A percentile compares a stretch with the other conserved stretches of the same genome.
These are phyloP conservation scores for Platycheirus albimanus DNA, from an alignment of 2,888 invertebrate genomes.

Conservation along the genomic window DNA sequence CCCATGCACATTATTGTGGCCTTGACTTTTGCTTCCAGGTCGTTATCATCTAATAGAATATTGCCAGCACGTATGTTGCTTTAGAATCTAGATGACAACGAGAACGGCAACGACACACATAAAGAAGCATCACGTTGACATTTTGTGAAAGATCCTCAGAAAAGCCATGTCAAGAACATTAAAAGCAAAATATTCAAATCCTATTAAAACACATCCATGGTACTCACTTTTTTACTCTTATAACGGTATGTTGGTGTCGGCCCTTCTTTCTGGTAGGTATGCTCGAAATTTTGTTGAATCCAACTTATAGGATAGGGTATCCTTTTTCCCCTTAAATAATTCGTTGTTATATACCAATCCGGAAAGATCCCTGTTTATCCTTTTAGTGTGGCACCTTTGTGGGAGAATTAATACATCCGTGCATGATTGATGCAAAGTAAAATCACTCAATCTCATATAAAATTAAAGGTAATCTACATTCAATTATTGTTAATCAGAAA, in stretches of 20 bases:
- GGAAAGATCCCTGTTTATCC: slow-evolving; percentile 46
- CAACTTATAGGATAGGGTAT: slow-evolving; percentile 39
- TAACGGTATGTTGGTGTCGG: slow-evolving; percentile 24
- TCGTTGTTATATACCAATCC: background rate
- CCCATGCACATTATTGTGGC: slow-evolving; percentile 10
- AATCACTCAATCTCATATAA: slow-evolving; percentile 46
- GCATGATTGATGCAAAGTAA: slow-evolving; percentile 15
- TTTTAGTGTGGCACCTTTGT: slow-evolving; percentile 12
- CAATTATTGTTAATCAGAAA: slow-evolving; percentile 35
- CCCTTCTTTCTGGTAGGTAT: background rate
- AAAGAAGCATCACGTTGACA: slow-evolving; percentile 32
- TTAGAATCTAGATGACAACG: slow-evolving; percentile 34
- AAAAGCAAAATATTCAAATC: slow-evolving; percentile 21
- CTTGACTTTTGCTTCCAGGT: slow-evolving; percentile 22
- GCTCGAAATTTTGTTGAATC: slow-evolving; percentile 14
- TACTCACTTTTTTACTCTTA: slow-evolving; percentile 54
- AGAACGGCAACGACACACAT: slow-evolving; percentile 7
- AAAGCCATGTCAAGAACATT: background rate
- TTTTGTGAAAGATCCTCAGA: background rate
- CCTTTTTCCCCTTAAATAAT: slow-evolving; percentile 46
- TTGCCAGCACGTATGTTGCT: slow-evolving; percentile 60
- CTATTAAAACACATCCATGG: background rate
- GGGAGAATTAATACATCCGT: slow-evolving; percentile 7
- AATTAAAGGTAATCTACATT: slow-evolving; percentile 26
- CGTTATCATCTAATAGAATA: slow-evolving; percentile 43